phyloP scores from a whole-genome alignment of 1,140 invertebrate species.

The Rhyzopertha dominica region DNA sequence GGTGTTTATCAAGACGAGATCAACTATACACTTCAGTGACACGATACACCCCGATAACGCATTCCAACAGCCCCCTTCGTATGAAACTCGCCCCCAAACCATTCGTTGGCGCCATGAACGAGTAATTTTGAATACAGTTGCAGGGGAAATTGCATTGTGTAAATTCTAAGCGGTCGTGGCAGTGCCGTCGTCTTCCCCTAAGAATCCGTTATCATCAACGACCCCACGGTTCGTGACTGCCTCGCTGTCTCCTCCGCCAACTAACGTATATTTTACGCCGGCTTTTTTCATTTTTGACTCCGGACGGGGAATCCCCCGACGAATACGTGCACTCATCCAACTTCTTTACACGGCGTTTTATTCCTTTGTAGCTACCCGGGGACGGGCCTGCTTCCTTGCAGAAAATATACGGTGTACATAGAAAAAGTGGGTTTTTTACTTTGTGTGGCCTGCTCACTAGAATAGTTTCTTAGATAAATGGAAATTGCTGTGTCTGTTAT shows the following conservation, averaged over 20 bases:
- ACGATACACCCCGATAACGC: too few species aligned
- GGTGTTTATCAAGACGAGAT: too few species aligned
- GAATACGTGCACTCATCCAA: constrained; percentile 1
- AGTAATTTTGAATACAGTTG: constrained; percentile 21
- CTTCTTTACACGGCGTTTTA: constrained; percentile 6
- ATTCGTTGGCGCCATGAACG: constrained; percentile 1
- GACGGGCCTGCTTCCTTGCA: too few species aligned
- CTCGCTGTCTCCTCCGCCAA: constrained; percentile 12
- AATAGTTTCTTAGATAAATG: too few species aligned
- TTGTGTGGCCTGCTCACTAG: too few species aligned
- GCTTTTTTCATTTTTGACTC: constrained; percentile 22
- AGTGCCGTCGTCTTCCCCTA: constrained; percentile 12
- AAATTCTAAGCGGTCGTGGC: constrained; percentile 21
- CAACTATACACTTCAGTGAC: too few species aligned
- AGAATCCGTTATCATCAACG: constrained; percentile 20
- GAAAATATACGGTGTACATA: too few species aligned
- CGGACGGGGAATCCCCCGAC: constrained; percentile 8
- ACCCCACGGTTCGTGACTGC: constrained; percentile 16
- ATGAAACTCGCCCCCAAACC: constrained; percentile 7
- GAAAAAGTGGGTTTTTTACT: too few species aligned
- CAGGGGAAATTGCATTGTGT: constrained; percentile 21
- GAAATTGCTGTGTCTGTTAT: too few species aligned
- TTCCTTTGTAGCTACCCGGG: not conserved
- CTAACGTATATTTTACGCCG: constrained; percentile 20
- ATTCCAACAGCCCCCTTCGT: not conserved